Conservation (phyloP, 2,113 vertebrate species). For the Gymnorhina tibicen region DNA sequence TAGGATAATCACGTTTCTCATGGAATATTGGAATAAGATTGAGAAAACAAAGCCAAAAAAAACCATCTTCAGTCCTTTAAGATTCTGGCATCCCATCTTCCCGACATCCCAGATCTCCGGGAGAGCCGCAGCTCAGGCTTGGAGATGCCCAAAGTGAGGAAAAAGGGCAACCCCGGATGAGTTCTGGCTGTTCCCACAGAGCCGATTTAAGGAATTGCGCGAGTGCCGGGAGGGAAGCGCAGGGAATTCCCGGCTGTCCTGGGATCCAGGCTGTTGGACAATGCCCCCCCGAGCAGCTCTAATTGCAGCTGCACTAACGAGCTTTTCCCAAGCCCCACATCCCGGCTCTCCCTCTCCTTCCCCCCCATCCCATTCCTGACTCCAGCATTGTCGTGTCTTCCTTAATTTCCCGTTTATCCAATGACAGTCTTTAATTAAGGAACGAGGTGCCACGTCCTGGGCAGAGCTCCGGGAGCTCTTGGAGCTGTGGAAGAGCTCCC, state of each 20-base stretch:
- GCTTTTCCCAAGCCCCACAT: accelerated
- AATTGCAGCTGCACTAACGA: background rate
- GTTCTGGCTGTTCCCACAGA: background rate
- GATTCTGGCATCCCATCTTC: background rate
- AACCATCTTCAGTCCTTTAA: background rate
- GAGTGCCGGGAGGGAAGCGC: background rate
- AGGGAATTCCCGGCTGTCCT: background rate
- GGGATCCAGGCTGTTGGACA: background rate
- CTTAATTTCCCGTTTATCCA: background rate
- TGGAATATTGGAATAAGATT: background rate
- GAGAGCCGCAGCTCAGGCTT: background rate
- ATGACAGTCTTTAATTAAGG: background rate
- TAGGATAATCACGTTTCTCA: background rate
- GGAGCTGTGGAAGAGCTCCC: background rate
- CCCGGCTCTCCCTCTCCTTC: background rate
- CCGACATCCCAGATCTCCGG: accelerated
- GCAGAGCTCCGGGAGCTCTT: accelerated
- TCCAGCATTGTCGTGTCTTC: background rate
- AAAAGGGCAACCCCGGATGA: background rate
- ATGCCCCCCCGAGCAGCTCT: background rate
- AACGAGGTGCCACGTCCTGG: background rate
- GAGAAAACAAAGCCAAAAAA: background rate
- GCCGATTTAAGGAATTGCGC: background rate
- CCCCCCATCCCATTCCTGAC: background rate
- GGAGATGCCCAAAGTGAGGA: background rate